A percentile compares a stretch with the other conserved stretches of the same genome.
These are phyloP conservation scores for Terebella lapidaria DNA, from an alignment of 2,888 invertebrate species.

Conservation along the genomic window DNA sequence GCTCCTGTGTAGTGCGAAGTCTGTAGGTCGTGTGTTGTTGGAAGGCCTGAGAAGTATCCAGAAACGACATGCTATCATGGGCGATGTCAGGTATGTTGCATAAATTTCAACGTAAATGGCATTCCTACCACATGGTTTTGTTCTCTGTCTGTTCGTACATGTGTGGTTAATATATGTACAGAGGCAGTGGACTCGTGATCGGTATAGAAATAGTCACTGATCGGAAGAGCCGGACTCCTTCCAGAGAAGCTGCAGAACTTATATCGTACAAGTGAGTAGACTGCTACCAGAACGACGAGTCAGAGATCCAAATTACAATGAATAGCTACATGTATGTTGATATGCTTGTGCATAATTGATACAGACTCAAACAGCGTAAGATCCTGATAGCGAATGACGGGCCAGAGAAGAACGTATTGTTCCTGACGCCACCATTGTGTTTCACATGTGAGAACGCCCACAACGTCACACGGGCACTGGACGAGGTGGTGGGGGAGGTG, in stretches of 20 bases:
- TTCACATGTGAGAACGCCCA: slow-evolving; percentile 43
- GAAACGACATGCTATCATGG: slow-evolving; percentile 71
- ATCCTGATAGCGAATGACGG: slow-evolving; percentile 39
- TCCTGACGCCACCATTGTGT: slow-evolving; percentile 40
- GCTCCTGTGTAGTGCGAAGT: slow-evolving; percentile 73
- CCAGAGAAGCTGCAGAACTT: slow-evolving; percentile 40
- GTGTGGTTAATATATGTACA: too few species aligned
- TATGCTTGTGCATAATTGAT: too few species aligned
- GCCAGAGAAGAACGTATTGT: slow-evolving; percentile 38
- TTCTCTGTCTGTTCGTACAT: too few species aligned
- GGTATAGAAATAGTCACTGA: slow-evolving; percentile 42
- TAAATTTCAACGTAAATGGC: not conserved
- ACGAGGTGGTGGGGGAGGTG: slow-evolving; percentile 23
- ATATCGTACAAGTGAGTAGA: slow-evolving; percentile 39
- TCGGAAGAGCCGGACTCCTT: slow-evolving; percentile 41
- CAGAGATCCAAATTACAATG: too few species aligned
- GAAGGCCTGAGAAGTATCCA: slow-evolving; percentile 64
- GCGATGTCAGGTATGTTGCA: slow-evolving; percentile 57
- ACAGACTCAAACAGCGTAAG: slow-evolving; percentile 34
- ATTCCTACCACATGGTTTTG: too few species aligned
- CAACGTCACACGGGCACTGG: slow-evolving; percentile 29
- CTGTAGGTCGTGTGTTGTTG: slow-evolving; percentile 76
- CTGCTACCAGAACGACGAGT: too few species aligned
- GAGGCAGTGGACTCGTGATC: slow-evolving; percentile 39
- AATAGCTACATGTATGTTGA: too few species aligned